Conservation (phyloP, 2,797 vertebrate genomes). For the Coilia nasus region DNA sequence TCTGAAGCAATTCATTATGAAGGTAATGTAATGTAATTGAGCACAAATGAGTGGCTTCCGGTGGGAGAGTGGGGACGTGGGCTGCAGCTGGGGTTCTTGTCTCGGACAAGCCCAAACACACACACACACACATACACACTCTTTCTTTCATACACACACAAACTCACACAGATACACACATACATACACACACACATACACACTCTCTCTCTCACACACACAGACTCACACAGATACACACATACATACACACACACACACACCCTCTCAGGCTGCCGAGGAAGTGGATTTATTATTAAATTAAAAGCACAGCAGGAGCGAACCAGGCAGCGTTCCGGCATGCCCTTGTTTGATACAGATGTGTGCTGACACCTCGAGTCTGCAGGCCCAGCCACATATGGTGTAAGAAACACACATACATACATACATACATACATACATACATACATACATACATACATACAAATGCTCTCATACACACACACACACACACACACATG, state of each 20-base stretch:
- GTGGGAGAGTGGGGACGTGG: conserved; percentile 32
- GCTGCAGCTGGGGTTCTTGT: conserved; percentile 47
- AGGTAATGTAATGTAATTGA: conserved; percentile 56
- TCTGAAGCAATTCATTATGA: conserved; percentile 59
- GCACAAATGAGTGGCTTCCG: conserved; percentile 54
- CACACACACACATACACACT: no score
- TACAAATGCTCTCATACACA: no score
- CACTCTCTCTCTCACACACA: no score
- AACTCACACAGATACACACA: no score
- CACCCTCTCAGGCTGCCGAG: background rate
- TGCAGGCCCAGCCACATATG: background rate
- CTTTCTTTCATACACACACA: no score
- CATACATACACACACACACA: no score
- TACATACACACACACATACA: no score
- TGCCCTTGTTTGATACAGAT: background rate
- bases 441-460: no score
- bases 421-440: background rate
- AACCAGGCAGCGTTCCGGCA: background rate
- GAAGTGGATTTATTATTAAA: conserved; percentile 16
- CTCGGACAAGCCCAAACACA: background rate
- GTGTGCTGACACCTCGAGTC: conserved; percentile 8
- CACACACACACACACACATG: no score
- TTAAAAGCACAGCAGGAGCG: conserved; percentile 12
- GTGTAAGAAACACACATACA: background rate
- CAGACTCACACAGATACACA: no score